Evolutionary conservation across 2,888 invertebrate genomes (phyloP), one percentile per base, ranked within the genome.

Genomic region (Microplitis deprimator): DNA sequence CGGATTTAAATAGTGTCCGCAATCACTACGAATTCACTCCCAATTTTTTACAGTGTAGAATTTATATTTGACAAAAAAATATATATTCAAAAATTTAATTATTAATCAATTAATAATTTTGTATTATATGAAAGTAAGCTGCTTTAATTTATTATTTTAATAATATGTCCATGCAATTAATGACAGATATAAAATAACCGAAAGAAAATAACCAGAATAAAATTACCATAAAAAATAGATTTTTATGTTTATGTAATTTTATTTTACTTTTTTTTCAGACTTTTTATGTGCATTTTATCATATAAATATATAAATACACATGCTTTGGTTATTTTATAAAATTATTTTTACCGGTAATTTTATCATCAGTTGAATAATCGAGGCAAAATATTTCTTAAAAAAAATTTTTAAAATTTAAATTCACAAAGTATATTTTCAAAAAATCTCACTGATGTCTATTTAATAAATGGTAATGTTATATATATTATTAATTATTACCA

Each of bases 291-390:
- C 13, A 72, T 70, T 77, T 59, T 69, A 73, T 73, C 76, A 77
- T 77, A 69, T 68, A 79, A 78, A 79, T 73, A 72, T 62, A 6
- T 39, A 38, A 72, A 60, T 80, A 70, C 59, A 77, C 73, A 73
- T 77, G 73, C 67, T 29, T 29, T 67, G 20, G 17, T 16, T 29
- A 64, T 17, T 64, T 64, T 16, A 29, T 7, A 64, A 64, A 16
- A 13, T 17, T 13, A 60, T 13, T 64, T 6, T 6, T 16, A 13
- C 1, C 50, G 50, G 50, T 50, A 13, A 50, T 50, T 10, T 50
- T 50, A 50, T 50, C 50, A 29, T 29, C 29, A 29, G 29, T 29
- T 29, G 29, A 3, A 29, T 29, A 29, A 29, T 29, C 29, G 2
- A 29, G 3, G 29, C 3, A 29, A 29, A 29, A 29, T 29, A 29